Conservation (phyloP, 2,113 vertebrate species). For the Salvator merianae region DNA sequence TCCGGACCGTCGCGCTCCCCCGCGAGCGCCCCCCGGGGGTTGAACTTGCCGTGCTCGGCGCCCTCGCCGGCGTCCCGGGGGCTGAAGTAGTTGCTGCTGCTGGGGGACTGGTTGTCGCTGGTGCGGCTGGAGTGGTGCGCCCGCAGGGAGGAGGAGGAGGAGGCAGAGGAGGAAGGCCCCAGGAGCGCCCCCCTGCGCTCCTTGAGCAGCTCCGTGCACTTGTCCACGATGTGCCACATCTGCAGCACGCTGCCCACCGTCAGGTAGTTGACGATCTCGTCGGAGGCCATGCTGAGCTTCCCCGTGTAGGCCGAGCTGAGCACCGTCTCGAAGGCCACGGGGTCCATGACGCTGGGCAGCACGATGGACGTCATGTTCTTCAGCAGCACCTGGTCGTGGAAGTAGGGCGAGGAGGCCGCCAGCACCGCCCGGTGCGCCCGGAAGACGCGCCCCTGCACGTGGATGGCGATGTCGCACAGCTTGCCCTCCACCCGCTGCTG, state of each 20-base stretch:
- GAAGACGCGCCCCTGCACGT: slow-evolving; percentile 73
- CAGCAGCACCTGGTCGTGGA: slow-evolving; percentile 88
- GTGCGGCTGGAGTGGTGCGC: slow-evolving; percentile 68
- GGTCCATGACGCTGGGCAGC: slow-evolving; percentile 89
- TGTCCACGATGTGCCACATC: slow-evolving; percentile 98
- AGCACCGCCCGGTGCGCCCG: slow-evolving; percentile 74
- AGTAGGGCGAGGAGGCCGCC: slow-evolving; percentile 75
- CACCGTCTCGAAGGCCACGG: slow-evolving; percentile 89
- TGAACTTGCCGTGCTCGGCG: neutral
- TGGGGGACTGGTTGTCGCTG: slow-evolving; percentile 89
- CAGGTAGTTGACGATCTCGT: slow-evolving; percentile 91
- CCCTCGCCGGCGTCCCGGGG: slow-evolving; percentile 76
- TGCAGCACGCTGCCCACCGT: slow-evolving; percentile 94
- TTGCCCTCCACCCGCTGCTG: slow-evolving; percentile 86
- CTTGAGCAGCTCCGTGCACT: slow-evolving; percentile 90
- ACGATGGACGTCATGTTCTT: slow-evolving; percentile 90
- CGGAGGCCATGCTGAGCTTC: slow-evolving; percentile 84
- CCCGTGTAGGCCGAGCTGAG: slow-evolving; percentile 90
- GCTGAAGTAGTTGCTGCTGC: slow-evolving; percentile 93
- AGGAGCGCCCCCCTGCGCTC: slow-evolving; percentile 31
- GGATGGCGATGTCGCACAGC: slow-evolving; percentile 74
- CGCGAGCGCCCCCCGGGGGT: slow-evolving; percentile 26
- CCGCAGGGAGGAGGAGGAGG: slow-evolving; percentile 52
- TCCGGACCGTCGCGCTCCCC: slow-evolving; percentile 37
- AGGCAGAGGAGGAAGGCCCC: slow-evolving; percentile 4